phyloP scores from a whole-genome alignment of 2,113 vertebrate genomes.

The Physeter macrocephalus region DNA sequence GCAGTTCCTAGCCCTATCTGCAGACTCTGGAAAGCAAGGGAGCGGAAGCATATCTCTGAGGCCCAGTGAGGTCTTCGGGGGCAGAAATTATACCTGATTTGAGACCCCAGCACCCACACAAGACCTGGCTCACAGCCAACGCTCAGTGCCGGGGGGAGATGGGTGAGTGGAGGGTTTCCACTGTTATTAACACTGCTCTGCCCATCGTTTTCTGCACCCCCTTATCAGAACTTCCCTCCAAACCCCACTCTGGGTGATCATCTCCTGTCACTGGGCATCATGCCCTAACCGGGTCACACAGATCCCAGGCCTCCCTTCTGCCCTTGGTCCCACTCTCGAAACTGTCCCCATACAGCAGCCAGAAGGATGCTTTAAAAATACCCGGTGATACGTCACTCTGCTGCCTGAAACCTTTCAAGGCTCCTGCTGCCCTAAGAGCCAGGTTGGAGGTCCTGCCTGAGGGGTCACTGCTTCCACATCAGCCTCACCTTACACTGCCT shows the following conservation, averaged over 20 bases:
- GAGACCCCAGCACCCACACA: background rate
- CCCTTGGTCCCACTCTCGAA: background rate
- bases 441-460: too few relatives aligned
- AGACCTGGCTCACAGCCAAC: background rate
- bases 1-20: background rate
- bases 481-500: fast-evolving
- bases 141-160: background rate
- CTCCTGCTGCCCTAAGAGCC: background rate
- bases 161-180: background rate
- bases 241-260: fast-evolving
- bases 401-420: background rate
- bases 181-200: background rate
- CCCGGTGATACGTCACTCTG: fast-evolving
- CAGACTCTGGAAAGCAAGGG: background rate
- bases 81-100: background rate
- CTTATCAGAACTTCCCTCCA: background rate
- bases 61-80: background rate
- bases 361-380: background rate
- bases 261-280: background rate
- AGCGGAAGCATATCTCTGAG: background rate
- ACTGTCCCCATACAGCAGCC: background rate
- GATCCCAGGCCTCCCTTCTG: background rate
- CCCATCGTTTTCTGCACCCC: background rate
- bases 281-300: background rate
- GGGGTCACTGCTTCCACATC: fast-evolving